A percentile compares a stretch with the other conserved stretches of the same genome.
These are phyloP conservation scores for Parauchenoglanis punctatus DNA, from an alignment of 2,797 vertebrate species.

Conservation along the genomic window DNA sequence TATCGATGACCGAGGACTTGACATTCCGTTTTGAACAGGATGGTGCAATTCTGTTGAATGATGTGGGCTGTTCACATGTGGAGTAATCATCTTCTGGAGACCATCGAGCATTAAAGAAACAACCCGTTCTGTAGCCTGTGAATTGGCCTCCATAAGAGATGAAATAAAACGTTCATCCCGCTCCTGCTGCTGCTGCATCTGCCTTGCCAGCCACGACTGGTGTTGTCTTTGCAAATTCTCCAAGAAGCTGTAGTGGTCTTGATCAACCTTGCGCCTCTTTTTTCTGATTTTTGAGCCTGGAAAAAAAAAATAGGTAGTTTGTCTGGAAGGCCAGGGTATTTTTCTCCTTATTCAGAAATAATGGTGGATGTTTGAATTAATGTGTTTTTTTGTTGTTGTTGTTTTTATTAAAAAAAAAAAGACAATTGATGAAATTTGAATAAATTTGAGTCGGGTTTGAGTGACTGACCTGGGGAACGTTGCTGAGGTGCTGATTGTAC, in stretches of 20 bases:
- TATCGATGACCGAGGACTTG: background rate
- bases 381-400: background rate
- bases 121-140: constrained; percentile 9
- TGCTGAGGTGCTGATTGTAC: background rate
- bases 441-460: background rate
- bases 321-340: background rate
- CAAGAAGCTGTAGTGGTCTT: constrained; percentile 15
- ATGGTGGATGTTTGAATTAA: background rate
- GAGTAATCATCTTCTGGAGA: constrained; percentile 19
- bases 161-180: constrained; percentile 6
- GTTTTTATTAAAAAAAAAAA: background rate
- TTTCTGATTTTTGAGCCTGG: constrained; percentile 13
- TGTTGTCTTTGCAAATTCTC: constrained; percentile 24
- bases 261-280: background rate
- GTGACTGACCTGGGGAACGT: background rate
- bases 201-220: background rate
- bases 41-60: background rate
- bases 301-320: background rate
- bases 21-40: constrained; percentile 4
- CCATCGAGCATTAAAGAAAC: constrained; percentile 9
- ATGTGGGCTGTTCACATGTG: background rate
- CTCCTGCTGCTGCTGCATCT: constrained; percentile 23
- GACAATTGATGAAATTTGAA: background rate
- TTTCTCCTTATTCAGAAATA: background rate
- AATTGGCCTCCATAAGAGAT: constrained; percentile 16